Conservation (phyloP, 92 coral and sea anemone species). For the Paragorgia papillata region DNA sequence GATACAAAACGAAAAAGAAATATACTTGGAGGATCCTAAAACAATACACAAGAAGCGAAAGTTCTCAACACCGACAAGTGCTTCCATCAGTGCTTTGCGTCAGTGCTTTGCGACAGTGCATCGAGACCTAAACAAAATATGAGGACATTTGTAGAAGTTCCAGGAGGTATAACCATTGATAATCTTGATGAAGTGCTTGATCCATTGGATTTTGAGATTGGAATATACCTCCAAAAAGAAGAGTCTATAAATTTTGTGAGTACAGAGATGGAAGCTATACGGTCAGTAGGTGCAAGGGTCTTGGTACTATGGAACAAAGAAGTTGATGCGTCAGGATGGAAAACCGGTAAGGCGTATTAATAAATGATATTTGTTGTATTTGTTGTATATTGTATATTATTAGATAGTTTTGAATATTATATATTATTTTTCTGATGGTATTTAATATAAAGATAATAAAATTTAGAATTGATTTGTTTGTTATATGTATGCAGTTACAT, state of each 20-base stretch:
- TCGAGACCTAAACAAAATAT: slow-evolving; percentile 27
- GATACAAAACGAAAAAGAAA: slow-evolving; percentile 37
- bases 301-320: slow-evolving; percentile 54
- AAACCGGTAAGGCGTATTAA: slow-evolving; percentile 35
- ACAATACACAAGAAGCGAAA: slow-evolving; percentile 35
- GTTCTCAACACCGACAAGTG: slow-evolving; percentile 44
- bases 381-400: too few species aligned
- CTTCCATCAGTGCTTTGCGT: slow-evolving; percentile 39
- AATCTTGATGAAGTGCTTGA: slow-evolving; percentile 43
- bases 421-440: too few species aligned
- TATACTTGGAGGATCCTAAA: slow-evolving; percentile 35
- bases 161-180: slow-evolving; percentile 41
- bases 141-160: slow-evolving; percentile 32
- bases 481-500: too few species aligned
- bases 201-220: slow-evolving; percentile 39
- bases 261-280: slow-evolving; percentile 23
- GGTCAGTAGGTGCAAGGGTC: slow-evolving; percentile 46
- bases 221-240: slow-evolving; percentile 1
- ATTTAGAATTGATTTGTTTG: too few species aligned
- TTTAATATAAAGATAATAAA: too few species aligned
- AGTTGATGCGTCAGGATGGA: slow-evolving; percentile 52
- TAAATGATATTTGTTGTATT: too few species aligned
- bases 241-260: not conserved
- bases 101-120: slow-evolving; percentile 63
- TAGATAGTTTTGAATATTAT: too few species aligned